Conservation (phyloP, 2,113 vertebrate genomes). For the Nipponia nippon region DNA sequence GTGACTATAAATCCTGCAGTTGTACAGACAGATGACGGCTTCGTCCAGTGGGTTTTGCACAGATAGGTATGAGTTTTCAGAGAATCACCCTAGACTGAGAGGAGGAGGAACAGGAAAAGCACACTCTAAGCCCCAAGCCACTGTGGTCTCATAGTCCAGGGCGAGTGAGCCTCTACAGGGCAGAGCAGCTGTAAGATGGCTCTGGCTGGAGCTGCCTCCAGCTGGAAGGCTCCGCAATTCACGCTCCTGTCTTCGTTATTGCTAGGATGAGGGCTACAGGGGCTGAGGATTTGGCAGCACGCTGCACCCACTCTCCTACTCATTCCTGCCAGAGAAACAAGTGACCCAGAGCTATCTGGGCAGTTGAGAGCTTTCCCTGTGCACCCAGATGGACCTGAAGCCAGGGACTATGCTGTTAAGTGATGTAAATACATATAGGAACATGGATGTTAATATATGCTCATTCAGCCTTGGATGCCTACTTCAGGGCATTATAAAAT, state of each 20-base stretch:
- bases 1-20: background rate
- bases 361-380: background rate
- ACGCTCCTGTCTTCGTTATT: background rate
- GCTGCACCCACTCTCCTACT: background rate
- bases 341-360: background rate
- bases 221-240: background rate
- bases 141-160: background rate
- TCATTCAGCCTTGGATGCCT: background rate
- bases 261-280: background rate
- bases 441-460: background rate
- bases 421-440: background rate
- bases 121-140: background rate
- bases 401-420: background rate
- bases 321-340: background rate
- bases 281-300: background rate
- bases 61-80: background rate
- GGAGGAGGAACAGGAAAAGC: background rate
- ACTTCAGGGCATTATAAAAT: background rate
- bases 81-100: background rate
- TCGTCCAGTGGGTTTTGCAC: background rate
- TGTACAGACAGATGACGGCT: background rate
- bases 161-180: accelerated
- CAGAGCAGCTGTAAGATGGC: accelerated
- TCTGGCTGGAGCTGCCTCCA: background rate
- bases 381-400: background rate